Evolutionary conservation across 2,797 vertebrate genomes (phyloP), one percentile per base, ranked within the genome.

Genomic region (Sternarchorhynchus goeldii): DNA sequence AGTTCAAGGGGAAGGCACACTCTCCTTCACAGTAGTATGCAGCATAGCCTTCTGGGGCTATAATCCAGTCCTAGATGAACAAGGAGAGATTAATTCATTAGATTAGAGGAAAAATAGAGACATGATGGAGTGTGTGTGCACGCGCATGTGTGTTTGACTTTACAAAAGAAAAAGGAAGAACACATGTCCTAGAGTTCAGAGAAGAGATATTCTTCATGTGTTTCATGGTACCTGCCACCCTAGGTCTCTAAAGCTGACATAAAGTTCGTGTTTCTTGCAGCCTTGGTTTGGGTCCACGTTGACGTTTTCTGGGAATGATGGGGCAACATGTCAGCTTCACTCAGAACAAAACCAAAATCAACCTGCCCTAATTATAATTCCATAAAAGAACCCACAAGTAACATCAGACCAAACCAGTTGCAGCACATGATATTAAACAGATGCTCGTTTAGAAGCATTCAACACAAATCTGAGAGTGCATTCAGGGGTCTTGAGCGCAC

Each of bases 1-100:
- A 99, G 83, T 99, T 99, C 81, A 99, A 87, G 0, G 98, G 98
- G 87, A 99, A 99, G 81, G 97, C 96, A 4, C 98, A 99, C 87
- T 99, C 98, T 29, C 97, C 98, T 86, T 99, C 96, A 31, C 98
- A 99, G 90, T 98, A 99, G 89, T 96, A 99, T 0, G 98, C 98
- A 2, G 97, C 97, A 0, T 99, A 99, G 80, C 98, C 98, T 81
- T 99, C 98, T 0, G 98, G 98, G 36, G 98, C 98, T 0, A 99
- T 99, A 88, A 99, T 99, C 98, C 97, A 99, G 89, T 99, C 98
- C 98, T 99, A 88, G 14, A 73, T 74, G 59, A 16, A 66, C 18
- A 67, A 31, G 31, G 55, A 55, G 29, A 78, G 7, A 4, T 25
- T n/a, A n/a, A n/a, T n/a, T n/a, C n/a, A n/a, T n/a, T n/a, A 36